Evolutionary conservation across 2,888 invertebrate genomes (phyloP), one percentile per base, ranked within the genome.

Genomic region (Heliconius cydno): DNA sequence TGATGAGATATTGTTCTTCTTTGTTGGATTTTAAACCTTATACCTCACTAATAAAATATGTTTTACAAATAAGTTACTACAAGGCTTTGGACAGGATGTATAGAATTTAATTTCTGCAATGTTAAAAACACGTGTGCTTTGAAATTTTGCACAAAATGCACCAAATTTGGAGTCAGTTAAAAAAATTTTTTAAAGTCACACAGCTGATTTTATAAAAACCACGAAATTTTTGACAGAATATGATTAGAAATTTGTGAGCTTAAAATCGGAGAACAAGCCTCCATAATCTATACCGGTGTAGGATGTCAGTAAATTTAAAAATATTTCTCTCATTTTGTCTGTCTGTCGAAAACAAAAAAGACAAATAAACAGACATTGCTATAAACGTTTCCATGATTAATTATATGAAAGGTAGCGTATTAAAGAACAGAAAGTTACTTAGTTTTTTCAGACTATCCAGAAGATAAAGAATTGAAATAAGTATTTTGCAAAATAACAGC

Each of bases 1-100:
- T 60, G 60, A n/a, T 60, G 60, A 60, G 22, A 22, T 30, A 15
- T 41, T 38, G 38, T 22, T 63, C 5, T 25, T 2, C 3, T 19
- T 52, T 6, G 4, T 82, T 85, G 84, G 12, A 86, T 86, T 85
- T 82, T 83, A 77, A 74, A 76, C 78, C 68, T 78, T 84, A 82
- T 79, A 79, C 80, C 76, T 28, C 1, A n/a, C 9, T 1, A 2
- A 34, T 77, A 79, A 66, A 66, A 34, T 76, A 46, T 22, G 41
- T 66, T 65, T 72, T 78, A 38, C 5, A 28, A 68, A 6, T 70
- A n/a, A 79, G 80, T n/a, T 38, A 30, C 67, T 68, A 38, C n/a
- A 67, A 67, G 67, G 38, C 12, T 67, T 52, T 71, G 1, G 63
- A 60, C 73, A 60, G 73, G 57, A 63, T 74, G 74, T 41, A 74